Evolutionary conservation across 1,140 invertebrate species (phyloP).

Genomic region (Drosophila obscura): DNA sequence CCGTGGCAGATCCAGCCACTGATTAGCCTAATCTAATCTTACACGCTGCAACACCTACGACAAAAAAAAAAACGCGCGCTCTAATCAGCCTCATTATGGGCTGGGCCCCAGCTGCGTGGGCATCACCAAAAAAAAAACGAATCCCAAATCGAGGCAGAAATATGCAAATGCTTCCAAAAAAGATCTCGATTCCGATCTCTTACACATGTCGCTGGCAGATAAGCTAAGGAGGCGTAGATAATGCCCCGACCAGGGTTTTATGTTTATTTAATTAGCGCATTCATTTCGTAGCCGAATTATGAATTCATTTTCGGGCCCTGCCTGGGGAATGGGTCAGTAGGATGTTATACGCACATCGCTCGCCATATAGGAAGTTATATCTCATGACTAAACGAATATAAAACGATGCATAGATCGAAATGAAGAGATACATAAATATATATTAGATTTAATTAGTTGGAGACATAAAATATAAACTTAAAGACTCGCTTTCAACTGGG

Average conservation of each 20-base stretch:
- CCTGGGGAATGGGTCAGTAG: conserved; percentile 31
- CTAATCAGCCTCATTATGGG: conserved; percentile 66
- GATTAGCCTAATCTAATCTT: conserved; percentile 81
- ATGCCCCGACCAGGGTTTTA: conserved; percentile 61
- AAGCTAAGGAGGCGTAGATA: conserved; percentile 80
- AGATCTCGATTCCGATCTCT: conserved; percentile 42
- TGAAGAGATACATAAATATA: too few relatives aligned
- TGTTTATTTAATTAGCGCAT: conserved; percentile 80
- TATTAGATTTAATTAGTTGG: too few relatives aligned
- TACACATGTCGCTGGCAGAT: conserved; percentile 65
- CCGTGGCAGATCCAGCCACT: conserved; percentile 48
- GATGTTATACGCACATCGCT: conserved; percentile 9
- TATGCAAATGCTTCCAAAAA: conserved; percentile 54
- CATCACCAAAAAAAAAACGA: background rate
- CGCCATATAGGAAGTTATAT: conserved; percentile 32
- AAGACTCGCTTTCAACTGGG: too few relatives aligned
- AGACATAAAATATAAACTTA: too few relatives aligned
- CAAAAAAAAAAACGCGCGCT: conserved; percentile 19
- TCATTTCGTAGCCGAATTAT: conserved; percentile 57
- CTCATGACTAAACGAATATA: conserved; percentile 2
- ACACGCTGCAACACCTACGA: conserved; percentile 73
- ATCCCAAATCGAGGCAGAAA: conserved; percentile 1
- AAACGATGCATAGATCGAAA: too few relatives aligned
- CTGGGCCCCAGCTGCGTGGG: conserved; percentile 55
- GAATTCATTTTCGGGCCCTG: conserved; percentile 42